Evolutionary conservation across 1,140 invertebrate genomes (phyloP), one percentile per base, ranked within the genome.

Genomic region (Achroia grisella): DNA sequence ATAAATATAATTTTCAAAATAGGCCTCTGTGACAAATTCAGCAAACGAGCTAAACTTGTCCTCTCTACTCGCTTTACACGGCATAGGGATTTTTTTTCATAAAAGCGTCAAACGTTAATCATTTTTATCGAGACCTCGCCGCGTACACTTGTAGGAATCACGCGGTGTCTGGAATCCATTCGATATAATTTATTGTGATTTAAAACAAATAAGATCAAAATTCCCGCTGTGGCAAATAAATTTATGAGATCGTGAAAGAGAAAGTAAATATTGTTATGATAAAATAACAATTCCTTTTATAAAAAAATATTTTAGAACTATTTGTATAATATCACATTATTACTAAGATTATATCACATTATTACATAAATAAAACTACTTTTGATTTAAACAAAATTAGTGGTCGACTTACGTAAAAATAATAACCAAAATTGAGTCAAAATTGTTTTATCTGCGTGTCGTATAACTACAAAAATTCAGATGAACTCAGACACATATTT

Each of bases 141-240:
- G 52, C 47, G 39, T 60, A 62, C 51, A 47, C 47, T 42, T 35
- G 45, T 31, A 35, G 54, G 60, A 44, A 57, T 56, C 58, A 66
- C 35, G 56, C 49, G 43, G 58, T 33, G 54, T 48, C 27, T 56
- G 54, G 60, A 56, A 62, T 62, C 54, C 45, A 56, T 52, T 49
- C 39, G 10, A 44, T 48, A 51, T 58, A 43, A 67, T 64, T 67
- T 71, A 71, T 64, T 53, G 53, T 45, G 36, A 62, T 65, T 63
- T 52, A 61, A 71, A 71, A 64, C 57, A 71, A 68, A 67, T 62
- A 63, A 52, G 57, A 59, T 63, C 64, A 63, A 65, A 48, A 60
- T 53, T 56, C 62, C 54, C 32, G 61, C 63, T 65, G 61, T 9
- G 56, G n/a, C 14, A n/a, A 41, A 31, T 44, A 23, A n/a, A 55